These are phyloP conservation scores for Numida meleagris DNA, from an alignment of 2,113 vertebrate species.

Conservation along the genomic window DNA sequence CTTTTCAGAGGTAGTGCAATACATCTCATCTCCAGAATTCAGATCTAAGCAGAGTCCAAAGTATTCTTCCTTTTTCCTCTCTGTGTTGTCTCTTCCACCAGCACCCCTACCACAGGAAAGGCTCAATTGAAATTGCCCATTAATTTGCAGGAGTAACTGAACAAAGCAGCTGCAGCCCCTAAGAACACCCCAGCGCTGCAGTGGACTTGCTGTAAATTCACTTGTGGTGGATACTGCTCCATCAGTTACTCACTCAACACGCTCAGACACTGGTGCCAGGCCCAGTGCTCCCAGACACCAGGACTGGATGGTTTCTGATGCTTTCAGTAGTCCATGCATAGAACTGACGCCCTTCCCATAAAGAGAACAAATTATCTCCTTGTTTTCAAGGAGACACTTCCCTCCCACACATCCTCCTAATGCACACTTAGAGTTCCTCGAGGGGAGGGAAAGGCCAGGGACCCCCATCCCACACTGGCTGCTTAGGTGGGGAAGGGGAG, in stretches of 20 bases:
- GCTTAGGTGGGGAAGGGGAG: not conserved
- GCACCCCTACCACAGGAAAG: not conserved
- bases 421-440: not conserved
- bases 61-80: not conserved
- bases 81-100: not conserved
- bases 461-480: not conserved
- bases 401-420: not conserved
- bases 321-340: not conserved
- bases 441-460: not conserved
- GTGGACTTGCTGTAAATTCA: not conserved
- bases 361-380: not conserved
- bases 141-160: slow-evolving; percentile 7
- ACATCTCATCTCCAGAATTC: not conserved
- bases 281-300: not conserved
- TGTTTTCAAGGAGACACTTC: not conserved
- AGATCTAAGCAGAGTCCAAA: not conserved
- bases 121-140: not conserved
- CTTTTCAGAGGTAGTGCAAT: not conserved
- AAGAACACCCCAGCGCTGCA: not conserved
- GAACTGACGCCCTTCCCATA: slow-evolving; percentile 1
- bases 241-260: not conserved
- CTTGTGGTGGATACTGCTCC: not conserved
- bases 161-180: not conserved
- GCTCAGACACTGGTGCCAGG: not conserved
- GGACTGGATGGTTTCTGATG: not conserved